Evolutionary conservation across 2,797 vertebrate genomes (phyloP).

Genomic region (Spheniscus humboldti): DNA sequence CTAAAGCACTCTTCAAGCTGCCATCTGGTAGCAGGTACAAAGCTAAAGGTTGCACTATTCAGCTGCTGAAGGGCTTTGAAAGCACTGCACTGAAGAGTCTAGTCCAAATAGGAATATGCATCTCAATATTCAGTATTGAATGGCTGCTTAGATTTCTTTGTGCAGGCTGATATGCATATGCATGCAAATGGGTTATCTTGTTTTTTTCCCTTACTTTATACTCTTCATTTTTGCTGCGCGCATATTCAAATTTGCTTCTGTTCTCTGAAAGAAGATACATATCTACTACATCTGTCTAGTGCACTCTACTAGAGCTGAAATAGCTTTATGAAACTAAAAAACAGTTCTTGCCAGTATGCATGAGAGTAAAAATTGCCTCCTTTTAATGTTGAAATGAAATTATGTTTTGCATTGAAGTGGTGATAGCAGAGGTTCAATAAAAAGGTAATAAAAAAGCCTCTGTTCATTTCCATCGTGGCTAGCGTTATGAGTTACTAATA

Average conservation of each 20-base stretch:
- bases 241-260: background rate
- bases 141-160: background rate
- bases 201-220: background rate
- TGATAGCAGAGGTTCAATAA: background rate
- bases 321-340: background rate
- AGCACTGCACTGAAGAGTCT: background rate
- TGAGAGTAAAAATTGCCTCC: background rate
- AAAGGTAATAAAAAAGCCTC: background rate
- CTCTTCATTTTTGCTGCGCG: background rate
- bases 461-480: background rate
- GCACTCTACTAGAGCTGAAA: background rate
- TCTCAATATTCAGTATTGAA: background rate
- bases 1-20: background rate
- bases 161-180: background rate
- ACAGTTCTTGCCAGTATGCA: background rate
- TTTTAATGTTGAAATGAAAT: background rate
- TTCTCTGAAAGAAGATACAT: background rate
- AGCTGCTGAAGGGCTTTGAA: background rate
- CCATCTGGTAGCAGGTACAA: slow-evolving; percentile 6
- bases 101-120: background rate
- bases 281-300: background rate
- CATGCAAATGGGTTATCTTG: background rate
- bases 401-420: background rate
- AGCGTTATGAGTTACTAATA: background rate
- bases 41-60: background rate